Percentiles rank a stretch among this genome's conserved stretches.
phyloP scores from a whole-genome alignment of 2,888 invertebrate species.

The Hedya salicella region DNA sequence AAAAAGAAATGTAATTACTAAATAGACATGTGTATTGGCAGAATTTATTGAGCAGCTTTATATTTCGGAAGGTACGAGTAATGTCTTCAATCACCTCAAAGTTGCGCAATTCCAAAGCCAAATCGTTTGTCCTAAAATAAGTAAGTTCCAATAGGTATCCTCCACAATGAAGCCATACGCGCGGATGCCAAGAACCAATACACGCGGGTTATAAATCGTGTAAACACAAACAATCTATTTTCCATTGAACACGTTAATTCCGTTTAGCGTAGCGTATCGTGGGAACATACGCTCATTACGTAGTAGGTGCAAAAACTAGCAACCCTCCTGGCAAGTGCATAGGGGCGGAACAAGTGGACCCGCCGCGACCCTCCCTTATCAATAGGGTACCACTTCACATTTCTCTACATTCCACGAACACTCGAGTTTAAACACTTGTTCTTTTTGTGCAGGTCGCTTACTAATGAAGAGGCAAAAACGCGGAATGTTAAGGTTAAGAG shows the following conservation, averaged over 20 bases:
- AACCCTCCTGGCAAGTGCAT: slow-evolving; percentile 80
- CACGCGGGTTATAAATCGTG: slow-evolving; percentile 33
- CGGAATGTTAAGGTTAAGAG: slow-evolving; percentile 33
- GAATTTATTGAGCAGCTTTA: too few species aligned
- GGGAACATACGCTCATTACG: slow-evolving; percentile 70
- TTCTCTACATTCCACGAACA: slow-evolving; percentile 46
- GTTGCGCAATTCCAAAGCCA: background rate
- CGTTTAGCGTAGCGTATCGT: slow-evolving; percentile 67
- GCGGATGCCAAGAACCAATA: slow-evolving; percentile 34
- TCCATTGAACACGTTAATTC: slow-evolving; percentile 65
- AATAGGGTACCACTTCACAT: slow-evolving; percentile 47
- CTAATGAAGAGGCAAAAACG: slow-evolving; percentile 32
- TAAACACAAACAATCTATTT: slow-evolving; percentile 57
- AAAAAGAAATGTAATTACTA: too few species aligned
- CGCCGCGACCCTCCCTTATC: slow-evolving; percentile 45
- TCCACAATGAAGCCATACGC: slow-evolving; percentile 34
- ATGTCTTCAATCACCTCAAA: too few species aligned
- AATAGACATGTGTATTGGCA: too few species aligned
- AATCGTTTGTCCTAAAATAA: slow-evolving; percentile 13
- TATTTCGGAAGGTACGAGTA: too few species aligned
- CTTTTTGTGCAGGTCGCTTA: slow-evolving; percentile 40
- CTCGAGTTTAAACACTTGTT: slow-evolving; percentile 44
- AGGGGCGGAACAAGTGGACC: slow-evolving; percentile 82
- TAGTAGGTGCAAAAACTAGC: slow-evolving; percentile 79
- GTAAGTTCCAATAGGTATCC: slow-evolving; percentile 6